These are phyloP conservation scores for Atherinomorus stipes DNA, from an alignment of 2,113 vertebrate species.

Conservation along the genomic window DNA sequence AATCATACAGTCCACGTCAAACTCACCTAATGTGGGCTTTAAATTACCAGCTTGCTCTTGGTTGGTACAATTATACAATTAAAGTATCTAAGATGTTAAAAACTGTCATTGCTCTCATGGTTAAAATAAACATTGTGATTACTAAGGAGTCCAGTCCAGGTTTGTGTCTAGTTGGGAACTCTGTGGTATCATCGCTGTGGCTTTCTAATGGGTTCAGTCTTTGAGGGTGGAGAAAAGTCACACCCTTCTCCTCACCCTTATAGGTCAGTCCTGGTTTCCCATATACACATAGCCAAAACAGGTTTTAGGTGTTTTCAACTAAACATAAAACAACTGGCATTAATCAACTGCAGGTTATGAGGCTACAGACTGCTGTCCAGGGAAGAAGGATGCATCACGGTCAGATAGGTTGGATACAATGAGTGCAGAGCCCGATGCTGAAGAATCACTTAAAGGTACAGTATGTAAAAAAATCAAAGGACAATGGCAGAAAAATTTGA, in stretches of 20 bases:
- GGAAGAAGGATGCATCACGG: constrained; percentile 12
- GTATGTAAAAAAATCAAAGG: no score
- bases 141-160: constrained; percentile 19
- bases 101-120: constrained; percentile 56
- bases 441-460: no score
- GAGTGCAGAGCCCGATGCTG: no score
- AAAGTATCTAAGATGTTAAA: constrained; percentile 43
- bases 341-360: constrained; percentile 20
- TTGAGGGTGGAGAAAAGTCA: constrained; percentile 16
- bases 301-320: not conserved
- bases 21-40: constrained; percentile 25
- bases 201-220: constrained; percentile 35
- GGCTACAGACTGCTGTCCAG: not conserved
- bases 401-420: no score
- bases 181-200: constrained; percentile 18
- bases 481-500: no score
- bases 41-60: constrained; percentile 49
- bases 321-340: constrained; percentile 44
- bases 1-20: constrained; percentile 11
- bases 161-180: constrained; percentile 26
- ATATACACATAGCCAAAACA: constrained; percentile 22
- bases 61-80: constrained; percentile 39
- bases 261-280: constrained; percentile 18
- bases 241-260: not conserved
- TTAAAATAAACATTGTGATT: constrained; percentile 65